Conservation (phyloP, 2,888 invertebrate species). For the Drosophila putrida region DNA sequence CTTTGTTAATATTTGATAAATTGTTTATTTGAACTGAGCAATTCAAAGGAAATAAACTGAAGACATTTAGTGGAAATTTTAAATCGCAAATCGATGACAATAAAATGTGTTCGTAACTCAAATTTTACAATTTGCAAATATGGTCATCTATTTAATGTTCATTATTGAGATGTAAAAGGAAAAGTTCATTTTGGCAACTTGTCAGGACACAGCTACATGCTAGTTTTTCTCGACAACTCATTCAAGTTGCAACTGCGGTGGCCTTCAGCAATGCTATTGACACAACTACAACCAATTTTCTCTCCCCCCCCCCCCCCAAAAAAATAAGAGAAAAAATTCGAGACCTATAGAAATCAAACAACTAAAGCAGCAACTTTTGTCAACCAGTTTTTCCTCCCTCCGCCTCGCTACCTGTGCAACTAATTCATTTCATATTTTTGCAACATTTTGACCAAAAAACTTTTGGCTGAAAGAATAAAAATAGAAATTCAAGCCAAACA, state of each 20-base stretch:
- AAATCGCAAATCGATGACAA: constrained; percentile 8
- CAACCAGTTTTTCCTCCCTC: constrained; percentile 33
- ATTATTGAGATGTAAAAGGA: constrained; percentile 54
- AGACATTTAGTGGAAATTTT: not conserved
- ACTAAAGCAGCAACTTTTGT: constrained; percentile 68
- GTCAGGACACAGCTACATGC: constrained; percentile 20
- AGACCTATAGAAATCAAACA: constrained; percentile 64
- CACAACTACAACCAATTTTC: constrained; percentile 17
- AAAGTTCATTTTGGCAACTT: constrained; percentile 63
- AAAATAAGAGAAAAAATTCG: not conserved
- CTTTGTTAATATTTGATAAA: not conserved
- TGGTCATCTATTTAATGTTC: constrained; percentile 28
- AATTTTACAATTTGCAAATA: constrained; percentile 21
- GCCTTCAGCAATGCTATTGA: constrained; percentile 53
- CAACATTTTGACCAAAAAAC: constrained; percentile 65
- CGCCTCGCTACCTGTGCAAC: constrained; percentile 51
- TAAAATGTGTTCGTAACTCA: not conserved
- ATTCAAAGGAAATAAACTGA: not conserved
- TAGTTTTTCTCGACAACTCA: constrained; percentile 1
- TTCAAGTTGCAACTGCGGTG: constrained; percentile 33
- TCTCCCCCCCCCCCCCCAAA: too few species aligned
- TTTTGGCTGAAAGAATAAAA: constrained; percentile 30
- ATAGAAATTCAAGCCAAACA: constrained; percentile 59
- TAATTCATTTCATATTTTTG: constrained; percentile 79
- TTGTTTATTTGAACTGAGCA: too few species aligned